Evolutionary conservation across 2,888 invertebrate species (phyloP).

Genomic region (Apeira syringaria): DNA sequence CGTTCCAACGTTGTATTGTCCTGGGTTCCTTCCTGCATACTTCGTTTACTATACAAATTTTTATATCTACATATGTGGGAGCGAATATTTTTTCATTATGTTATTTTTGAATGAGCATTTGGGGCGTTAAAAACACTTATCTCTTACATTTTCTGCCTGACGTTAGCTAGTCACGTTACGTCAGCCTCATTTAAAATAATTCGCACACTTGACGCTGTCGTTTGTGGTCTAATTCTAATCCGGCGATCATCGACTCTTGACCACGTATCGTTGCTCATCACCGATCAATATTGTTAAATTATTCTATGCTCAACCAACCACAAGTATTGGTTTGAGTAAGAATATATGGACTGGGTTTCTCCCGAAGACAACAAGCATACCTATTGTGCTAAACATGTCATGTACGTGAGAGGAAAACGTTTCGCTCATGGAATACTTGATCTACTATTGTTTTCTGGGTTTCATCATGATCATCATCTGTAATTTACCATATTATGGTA

Average conservation of each 20-base stretch:
- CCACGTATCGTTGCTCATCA: conserved; percentile 23
- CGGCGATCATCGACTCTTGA: conserved; percentile 10
- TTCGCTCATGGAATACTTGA: background rate
- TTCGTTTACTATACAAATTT: too few relatives aligned
- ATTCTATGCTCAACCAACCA: conserved; percentile 15
- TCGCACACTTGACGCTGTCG: conserved; percentile 5
- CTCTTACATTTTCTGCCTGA: too few relatives aligned
- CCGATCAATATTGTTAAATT: conserved; percentile 29
- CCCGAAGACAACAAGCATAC: conserved; percentile 15
- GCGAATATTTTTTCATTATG: too few relatives aligned
- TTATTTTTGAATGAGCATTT: too few relatives aligned
- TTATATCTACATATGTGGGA: too few relatives aligned
- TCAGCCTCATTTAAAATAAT: background rate
- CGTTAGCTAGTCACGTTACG: too few relatives aligned
- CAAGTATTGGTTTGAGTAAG: conserved; percentile 4
- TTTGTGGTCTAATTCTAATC: conserved; percentile 45
- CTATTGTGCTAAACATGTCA: conserved; percentile 8
- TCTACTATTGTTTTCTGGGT: too few relatives aligned
- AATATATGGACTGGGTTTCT: conserved; percentile 22
- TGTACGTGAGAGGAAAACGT: conserved; percentile 9
- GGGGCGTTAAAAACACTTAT: too few relatives aligned
- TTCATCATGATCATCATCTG: too few relatives aligned
- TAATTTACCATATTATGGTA: too few relatives aligned
- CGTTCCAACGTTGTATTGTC: too few relatives aligned
- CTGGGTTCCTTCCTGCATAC: too few relatives aligned